Evolutionary conservation across 2,888 invertebrate genomes (phyloP).

Genomic region (Xestia xanthographa): DNA sequence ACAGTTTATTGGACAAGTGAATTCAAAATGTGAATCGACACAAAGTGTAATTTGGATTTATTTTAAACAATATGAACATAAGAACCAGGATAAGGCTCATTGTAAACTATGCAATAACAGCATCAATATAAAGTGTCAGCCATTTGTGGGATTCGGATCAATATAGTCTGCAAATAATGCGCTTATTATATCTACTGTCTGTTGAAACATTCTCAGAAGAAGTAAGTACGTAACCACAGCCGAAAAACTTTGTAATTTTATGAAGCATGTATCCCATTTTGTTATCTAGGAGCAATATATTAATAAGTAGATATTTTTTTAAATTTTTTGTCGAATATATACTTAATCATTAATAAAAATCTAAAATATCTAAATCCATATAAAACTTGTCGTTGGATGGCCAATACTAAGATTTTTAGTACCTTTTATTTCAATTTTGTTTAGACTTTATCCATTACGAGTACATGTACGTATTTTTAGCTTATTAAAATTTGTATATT

Average conservation of each 20-base stretch:
- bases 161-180: not conserved
- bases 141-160: not conserved
- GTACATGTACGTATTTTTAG: not conserved
- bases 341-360: not conserved
- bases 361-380: slow-evolving; percentile 9
- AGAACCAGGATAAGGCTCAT: too few species aligned
- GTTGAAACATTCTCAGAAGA: not conserved
- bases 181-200: not conserved
- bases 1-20: too few species aligned
- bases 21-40: too few species aligned
- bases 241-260: not conserved
- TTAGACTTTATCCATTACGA: slow-evolving; percentile 8
- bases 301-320: not conserved
- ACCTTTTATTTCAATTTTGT: slow-evolving; percentile 9
- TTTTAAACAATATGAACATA: too few species aligned
- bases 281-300: not conserved
- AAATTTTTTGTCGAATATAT: not conserved
- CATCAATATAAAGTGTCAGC: too few species aligned
- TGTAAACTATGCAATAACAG: too few species aligned
- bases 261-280: not conserved
- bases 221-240: not conserved
- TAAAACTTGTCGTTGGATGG: not conserved
- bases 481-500: slow-evolving; percentile 1
- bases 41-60: too few species aligned
- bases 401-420: not conserved